Conservation (phyloP, 1,140 invertebrate genomes). For the Periplaneta americana region DNA sequence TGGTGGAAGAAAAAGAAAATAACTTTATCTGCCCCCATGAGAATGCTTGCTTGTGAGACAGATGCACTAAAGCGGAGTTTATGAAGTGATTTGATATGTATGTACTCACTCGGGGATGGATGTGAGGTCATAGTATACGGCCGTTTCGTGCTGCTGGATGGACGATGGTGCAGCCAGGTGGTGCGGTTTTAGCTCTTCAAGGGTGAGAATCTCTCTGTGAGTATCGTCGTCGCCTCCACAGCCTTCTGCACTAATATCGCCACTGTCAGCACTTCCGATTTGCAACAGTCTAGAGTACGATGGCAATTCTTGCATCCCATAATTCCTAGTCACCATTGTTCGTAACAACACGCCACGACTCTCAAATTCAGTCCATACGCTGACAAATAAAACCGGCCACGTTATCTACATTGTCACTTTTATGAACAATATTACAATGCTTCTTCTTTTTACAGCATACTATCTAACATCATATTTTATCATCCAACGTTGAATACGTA, state of each 20-base stretch:
- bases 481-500: no score
- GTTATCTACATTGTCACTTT: no score
- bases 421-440: no score
- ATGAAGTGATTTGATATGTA: no score
- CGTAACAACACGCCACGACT: neutral
- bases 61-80: no score
- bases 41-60: no score
- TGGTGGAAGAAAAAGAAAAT: no score
- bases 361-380: no score
- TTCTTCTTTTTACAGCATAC: no score
- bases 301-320: slow-evolving; percentile 3
- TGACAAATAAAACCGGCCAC: no score
- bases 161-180: neutral
- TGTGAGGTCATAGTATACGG: slow-evolving; percentile 11
- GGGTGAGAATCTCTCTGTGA: neutral
- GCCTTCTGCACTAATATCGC: neutral
- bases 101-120: slow-evolving; percentile 9
- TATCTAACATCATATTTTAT: no score
- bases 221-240: neutral
- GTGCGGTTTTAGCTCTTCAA: neutral
- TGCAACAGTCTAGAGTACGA: slow-evolving; percentile 5
- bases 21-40: no score
- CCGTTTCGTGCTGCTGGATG: neutral
- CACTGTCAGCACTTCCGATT: neutral
- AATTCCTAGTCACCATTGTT: neutral